phyloP scores from a whole-genome alignment of 1,140 invertebrate species.

The Drosophila nikananu region DNA sequence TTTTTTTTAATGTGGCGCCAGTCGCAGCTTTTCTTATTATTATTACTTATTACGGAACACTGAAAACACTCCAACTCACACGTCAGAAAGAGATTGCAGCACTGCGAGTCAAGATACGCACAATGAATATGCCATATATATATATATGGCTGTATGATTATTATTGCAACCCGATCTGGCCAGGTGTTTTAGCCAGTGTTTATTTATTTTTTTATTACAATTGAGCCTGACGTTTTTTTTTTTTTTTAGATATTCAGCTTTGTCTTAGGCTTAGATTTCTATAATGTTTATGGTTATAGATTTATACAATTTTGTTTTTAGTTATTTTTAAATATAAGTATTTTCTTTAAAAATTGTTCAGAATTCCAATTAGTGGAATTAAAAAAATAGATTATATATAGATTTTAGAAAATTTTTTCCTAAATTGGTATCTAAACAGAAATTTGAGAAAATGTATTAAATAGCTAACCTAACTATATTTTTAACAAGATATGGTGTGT shows the following conservation, averaged over 20 bases:
- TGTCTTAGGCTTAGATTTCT: neutral
- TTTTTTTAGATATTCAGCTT: neutral
- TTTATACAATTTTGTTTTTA: neutral
- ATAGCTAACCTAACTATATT: no score
- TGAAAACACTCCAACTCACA: constrained; percentile 31
- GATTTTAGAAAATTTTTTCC: no score
- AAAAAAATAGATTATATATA: no score
- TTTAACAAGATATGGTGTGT: no score
- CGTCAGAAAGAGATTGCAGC: constrained; percentile 28
- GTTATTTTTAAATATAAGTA: neutral
- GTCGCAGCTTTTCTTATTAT: constrained; percentile 31
- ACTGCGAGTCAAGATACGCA: constrained; percentile 27
- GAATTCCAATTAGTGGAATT: no score
- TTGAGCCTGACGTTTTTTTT: neutral
- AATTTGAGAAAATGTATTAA: no score
- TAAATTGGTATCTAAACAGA: no score
- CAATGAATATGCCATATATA: constrained; percentile 18
- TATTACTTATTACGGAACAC: constrained; percentile 32
- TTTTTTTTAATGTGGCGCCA: constrained; percentile 34
- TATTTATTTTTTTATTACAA: neutral
- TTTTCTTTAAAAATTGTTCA: neutral
- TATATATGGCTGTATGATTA: constrained; percentile 14
- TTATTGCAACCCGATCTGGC: constrained; percentile 29
- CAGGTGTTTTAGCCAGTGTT: constrained; percentile 24
- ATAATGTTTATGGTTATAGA: neutral